A percentile compares a stretch with the other conserved stretches of the same genome.
Conservation (phyloP, 2,113 vertebrate genomes). For the Istiophorus platypterus region DNA sequence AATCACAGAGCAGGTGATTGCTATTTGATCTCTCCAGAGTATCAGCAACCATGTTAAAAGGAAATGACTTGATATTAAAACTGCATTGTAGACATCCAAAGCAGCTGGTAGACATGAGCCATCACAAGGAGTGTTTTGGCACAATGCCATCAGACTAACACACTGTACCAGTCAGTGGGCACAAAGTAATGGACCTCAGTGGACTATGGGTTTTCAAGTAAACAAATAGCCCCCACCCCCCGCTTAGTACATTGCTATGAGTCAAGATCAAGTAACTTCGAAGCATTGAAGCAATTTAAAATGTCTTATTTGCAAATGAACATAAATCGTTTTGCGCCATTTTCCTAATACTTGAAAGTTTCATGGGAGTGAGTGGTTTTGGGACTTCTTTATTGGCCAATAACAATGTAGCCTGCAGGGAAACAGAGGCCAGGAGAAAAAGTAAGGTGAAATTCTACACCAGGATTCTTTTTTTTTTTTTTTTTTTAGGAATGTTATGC, state of each 20-base stretch:
- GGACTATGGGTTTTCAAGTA: not conserved
- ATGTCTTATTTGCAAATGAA: constrained; percentile 8
- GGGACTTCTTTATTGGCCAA: constrained; percentile 65
- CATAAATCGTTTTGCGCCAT: constrained; percentile 3
- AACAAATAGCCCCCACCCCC: constrained; percentile 15
- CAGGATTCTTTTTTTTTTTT: constrained; percentile 42
- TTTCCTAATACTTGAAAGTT: constrained; percentile 7
- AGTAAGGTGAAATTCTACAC: constrained; percentile 43
- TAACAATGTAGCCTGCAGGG: constrained; percentile 68
- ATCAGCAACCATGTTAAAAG: constrained; percentile 11
- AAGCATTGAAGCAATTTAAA: not conserved
- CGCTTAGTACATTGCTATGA: not conserved
- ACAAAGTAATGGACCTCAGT: constrained; percentile 9
- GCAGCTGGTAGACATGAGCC: constrained; percentile 50
- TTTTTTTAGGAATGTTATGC: constrained; percentile 53
- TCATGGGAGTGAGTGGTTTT: constrained; percentile 32
- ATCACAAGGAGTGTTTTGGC: constrained; percentile 37
- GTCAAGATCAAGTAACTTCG: constrained; percentile 1
- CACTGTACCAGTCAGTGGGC: not conserved
- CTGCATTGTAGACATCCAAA: not conserved
- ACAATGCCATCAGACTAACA: not conserved
- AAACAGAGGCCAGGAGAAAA: constrained; percentile 46
- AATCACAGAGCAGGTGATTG: constrained; percentile 35
- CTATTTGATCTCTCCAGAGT: constrained; percentile 24
- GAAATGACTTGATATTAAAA: constrained; percentile 52